Percentiles rank a stretch among this genome's conserved stretches.
These are phyloP conservation scores for Manduca sexta DNA, from an alignment of 1,140 invertebrate species.

Conservation along the genomic window DNA sequence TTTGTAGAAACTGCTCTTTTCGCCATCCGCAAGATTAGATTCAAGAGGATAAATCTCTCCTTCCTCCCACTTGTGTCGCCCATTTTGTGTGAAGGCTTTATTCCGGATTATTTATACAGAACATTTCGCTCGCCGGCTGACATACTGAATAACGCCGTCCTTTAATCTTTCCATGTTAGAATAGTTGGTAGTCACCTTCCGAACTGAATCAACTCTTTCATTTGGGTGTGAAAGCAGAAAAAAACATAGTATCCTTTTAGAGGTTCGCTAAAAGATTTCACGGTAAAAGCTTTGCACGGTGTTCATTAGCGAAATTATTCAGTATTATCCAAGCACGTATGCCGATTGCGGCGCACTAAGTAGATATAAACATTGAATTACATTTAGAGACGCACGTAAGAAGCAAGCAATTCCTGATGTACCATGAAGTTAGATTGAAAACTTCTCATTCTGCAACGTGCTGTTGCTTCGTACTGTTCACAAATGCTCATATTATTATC, in stretches of 20 bases:
- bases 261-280: conserved; percentile 5
- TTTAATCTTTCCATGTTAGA: conserved; percentile 40
- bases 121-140: conserved; percentile 48
- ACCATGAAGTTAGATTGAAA: conserved; percentile 55
- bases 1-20: conserved; percentile 57
- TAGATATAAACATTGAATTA: conserved; percentile 19
- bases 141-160: conserved; percentile 47
- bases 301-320: conserved; percentile 12
- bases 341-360: conserved; percentile 1
- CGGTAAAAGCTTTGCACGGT: conserved; percentile 10
- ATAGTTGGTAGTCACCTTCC: conserved; percentile 20
- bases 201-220: conserved; percentile 5
- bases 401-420: conserved; percentile 43
- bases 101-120: conserved; percentile 65
- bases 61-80: conserved; percentile 47
- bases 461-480: conserved; percentile 32
- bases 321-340: conserved; percentile 3
- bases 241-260: conserved; percentile 7
- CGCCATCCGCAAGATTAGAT: conserved; percentile 65
- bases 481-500: conserved; percentile 12
- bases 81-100: conserved; percentile 61
- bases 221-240: conserved; percentile 4
- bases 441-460: conserved; percentile 38
- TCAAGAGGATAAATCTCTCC: conserved; percentile 62
- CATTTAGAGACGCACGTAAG: conserved; percentile 24